Conservation (phyloP, 2,113 vertebrate genomes). For the Corvus moneduloides region DNA sequence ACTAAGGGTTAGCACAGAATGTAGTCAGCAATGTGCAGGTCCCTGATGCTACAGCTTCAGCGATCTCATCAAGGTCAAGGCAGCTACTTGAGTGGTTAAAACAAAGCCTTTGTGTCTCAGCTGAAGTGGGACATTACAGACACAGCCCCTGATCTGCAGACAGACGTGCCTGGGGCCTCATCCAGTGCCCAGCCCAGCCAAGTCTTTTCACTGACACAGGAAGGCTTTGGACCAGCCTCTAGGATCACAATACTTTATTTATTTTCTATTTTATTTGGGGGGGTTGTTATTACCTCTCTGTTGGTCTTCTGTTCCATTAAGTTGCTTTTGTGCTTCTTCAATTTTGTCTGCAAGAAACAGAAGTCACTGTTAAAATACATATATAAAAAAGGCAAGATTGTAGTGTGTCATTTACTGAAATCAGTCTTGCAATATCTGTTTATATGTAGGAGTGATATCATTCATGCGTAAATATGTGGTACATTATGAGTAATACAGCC, state of each 20-base stretch:
- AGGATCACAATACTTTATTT: not conserved
- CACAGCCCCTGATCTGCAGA: not conserved
- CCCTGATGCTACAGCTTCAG: not conserved
- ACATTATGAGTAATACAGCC: not conserved
- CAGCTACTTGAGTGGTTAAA: not conserved
- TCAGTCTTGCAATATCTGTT: not conserved
- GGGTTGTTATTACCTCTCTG: constrained; percentile 84
- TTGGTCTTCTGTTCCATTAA: constrained; percentile 87
- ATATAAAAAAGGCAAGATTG: not conserved
- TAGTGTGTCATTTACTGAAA: not conserved
- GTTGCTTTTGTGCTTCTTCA: constrained; percentile 98
- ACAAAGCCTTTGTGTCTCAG: not conserved
- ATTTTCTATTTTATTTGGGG: not conserved
- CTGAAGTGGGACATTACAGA: not conserved
- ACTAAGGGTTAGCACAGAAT: not conserved
- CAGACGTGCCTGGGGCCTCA: not conserved
- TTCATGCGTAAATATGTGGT: constrained; percentile 8
- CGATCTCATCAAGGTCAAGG: not conserved
- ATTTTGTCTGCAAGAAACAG: constrained; percentile 90
- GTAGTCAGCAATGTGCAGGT: not conserved
- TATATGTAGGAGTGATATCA: not conserved
- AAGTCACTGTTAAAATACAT: constrained; percentile 12
- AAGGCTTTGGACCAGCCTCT: not conserved
- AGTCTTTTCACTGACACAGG: not conserved
- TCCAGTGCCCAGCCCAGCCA: not conserved